Evolutionary conservation across 2,113 vertebrate species (phyloP), one percentile per base, ranked within the genome.

Genomic region (Glareola pratincola): DNA sequence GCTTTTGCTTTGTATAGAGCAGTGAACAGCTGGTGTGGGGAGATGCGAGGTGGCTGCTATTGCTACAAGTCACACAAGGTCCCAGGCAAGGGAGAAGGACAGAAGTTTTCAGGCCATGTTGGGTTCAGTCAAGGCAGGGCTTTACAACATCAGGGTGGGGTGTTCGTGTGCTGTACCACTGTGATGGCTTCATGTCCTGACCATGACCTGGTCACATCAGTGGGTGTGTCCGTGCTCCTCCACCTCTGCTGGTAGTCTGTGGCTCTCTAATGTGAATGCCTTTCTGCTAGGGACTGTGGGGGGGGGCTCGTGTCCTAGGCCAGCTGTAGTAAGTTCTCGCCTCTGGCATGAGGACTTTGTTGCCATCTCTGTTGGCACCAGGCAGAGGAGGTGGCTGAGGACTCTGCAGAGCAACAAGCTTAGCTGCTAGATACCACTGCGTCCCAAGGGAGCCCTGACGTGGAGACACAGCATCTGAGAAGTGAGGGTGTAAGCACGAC

Each of bases 201-300:
- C 32, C 7, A 0, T 6, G 21, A 32, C 5, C 22, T 53, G 32
- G 6, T n/a, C 30, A 17, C 26, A 26, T 18, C 60, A 43, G 30
- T 27, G 48, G n/a, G 26, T 43, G 22, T 50, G 39, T 24, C 51
- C 0, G 0, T 36, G 32, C 13, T 68, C 29, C 43, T 72, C 26
- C 18, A 27, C 20, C 26, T 66, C 29, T 67, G 43, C 37, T 24
- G 6, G 37, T 14, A 10, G 50, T 27, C 29, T 45, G 6, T 27
- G 48, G 30, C 32, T 68, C 30, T 60, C 23, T 57, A 19, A 41
- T 17, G 14, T 48, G 62, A 57, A 23, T 4, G 2, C 18, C 29
- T 50, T 10, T 47, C 12, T 79, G 3, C 14, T n/a, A 14, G 8
- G 4, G 4, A 7, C 27, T 56, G 22, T 0, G 2, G 9, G 27